These are phyloP conservation scores for Macropis europaea DNA, from an alignment of 2,888 invertebrate species.

Conservation along the genomic window DNA sequence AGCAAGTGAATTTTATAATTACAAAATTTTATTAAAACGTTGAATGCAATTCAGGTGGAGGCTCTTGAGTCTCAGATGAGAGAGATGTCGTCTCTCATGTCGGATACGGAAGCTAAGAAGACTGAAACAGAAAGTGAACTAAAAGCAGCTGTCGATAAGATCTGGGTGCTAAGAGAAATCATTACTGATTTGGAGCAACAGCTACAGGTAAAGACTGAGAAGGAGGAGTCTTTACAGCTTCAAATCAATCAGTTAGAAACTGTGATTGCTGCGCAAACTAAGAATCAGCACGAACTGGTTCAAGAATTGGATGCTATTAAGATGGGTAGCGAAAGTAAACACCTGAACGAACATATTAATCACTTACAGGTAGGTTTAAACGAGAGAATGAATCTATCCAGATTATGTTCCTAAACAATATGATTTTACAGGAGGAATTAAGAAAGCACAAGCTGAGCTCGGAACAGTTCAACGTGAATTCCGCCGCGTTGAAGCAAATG, in stretches of 20 bases:
- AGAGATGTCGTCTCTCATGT: constrained; percentile 84
- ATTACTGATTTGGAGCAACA: constrained; percentile 89
- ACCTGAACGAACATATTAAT: constrained; percentile 80
- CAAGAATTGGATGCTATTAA: constrained; percentile 82
- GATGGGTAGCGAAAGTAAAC: constrained; percentile 79
- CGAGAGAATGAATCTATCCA: background rate
- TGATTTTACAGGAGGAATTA: constrained; percentile 78
- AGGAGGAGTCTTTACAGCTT: constrained; percentile 83
- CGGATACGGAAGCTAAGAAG: constrained; percentile 83
- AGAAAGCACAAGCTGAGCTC: constrained; percentile 80
- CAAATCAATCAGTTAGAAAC: constrained; percentile 83
- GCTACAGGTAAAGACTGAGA: constrained; percentile 84
- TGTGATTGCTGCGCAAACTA: constrained; percentile 82
- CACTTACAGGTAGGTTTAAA: constrained; percentile 79
- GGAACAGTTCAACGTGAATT: constrained; percentile 80
- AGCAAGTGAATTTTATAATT: background rate
- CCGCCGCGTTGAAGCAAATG: constrained; percentile 80
- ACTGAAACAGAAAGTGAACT: constrained; percentile 86
- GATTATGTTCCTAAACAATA: background rate
- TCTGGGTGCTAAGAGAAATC: constrained; percentile 87
- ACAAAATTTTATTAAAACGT: background rate
- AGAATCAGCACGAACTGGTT: constrained; percentile 82
- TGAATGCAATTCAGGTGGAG: constrained; percentile 84
- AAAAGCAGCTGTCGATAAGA: constrained; percentile 88
- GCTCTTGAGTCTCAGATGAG: constrained; percentile 88